phyloP scores from a whole-genome alignment of 1,140 invertebrate species.

The Zaprionus capensis region DNA sequence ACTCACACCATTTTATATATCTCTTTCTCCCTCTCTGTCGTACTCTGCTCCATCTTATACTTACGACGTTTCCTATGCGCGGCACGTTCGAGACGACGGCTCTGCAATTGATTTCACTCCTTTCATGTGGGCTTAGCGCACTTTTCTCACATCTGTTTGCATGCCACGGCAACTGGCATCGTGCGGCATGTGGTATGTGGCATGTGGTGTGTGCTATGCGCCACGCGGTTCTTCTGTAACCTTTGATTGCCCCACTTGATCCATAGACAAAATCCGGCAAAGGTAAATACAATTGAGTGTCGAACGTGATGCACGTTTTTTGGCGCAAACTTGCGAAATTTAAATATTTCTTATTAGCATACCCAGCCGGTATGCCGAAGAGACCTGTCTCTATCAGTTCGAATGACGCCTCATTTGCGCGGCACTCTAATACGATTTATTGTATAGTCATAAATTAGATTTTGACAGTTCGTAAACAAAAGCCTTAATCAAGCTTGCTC shows the following conservation, averaged over 20 bases:
- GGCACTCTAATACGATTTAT: neutral
- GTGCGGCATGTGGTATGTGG: slow-evolving; percentile 16
- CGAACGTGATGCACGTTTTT: slow-evolving; percentile 49
- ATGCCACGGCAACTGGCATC: slow-evolving; percentile 22
- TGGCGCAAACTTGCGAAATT: slow-evolving; percentile 6
- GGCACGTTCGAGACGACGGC: slow-evolving; percentile 56
- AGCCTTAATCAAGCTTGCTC: neutral
- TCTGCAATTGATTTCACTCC: slow-evolving; percentile 62
- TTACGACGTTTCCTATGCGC: slow-evolving; percentile 47
- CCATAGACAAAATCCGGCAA: slow-evolving; percentile 48
- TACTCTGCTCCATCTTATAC: neutral
- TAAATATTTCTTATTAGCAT: slow-evolving; percentile 3
- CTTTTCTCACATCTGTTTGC: slow-evolving; percentile 46
- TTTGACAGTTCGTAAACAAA: neutral
- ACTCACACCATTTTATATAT: neutral
- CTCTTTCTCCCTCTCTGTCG: neutral
- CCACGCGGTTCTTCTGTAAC: slow-evolving; percentile 12
- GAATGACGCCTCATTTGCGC: neutral
- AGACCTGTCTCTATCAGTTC: neutral
- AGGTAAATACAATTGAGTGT: slow-evolving; percentile 67
- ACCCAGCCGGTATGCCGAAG: neutral
- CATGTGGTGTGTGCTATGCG: slow-evolving; percentile 13
- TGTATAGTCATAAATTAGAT: neutral
- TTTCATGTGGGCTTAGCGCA: slow-evolving; percentile 57
- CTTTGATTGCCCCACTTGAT: slow-evolving; percentile 74